Conservation (phyloP, 2,797 vertebrate species). For the Dipus sagitta region DNA sequence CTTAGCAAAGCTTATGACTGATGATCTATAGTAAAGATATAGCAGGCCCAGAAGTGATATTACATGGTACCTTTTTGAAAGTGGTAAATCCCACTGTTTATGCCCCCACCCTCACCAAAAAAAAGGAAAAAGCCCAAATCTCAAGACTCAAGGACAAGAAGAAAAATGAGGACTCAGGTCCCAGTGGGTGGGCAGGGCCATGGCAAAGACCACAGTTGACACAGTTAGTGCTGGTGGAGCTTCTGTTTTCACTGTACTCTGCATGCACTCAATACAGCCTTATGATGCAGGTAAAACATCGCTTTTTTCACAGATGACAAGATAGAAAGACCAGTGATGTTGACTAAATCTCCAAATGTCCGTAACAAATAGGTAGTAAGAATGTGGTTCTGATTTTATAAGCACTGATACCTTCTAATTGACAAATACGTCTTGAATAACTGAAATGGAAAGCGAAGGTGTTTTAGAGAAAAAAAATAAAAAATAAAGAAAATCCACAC, state of each 20-base stretch:
- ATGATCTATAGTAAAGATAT: background rate
- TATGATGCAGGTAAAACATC: background rate
- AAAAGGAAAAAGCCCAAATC: background rate
- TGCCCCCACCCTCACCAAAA: background rate
- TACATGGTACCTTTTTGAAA: background rate
- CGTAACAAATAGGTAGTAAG: accelerated
- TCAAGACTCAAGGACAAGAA: background rate
- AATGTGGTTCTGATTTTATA: background rate
- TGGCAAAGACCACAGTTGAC: accelerated
- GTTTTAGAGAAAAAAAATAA: background rate
- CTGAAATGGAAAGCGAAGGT: background rate
- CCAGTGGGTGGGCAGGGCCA: accelerated
- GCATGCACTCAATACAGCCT: accelerated
- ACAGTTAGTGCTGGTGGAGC: accelerated
- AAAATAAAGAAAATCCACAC: background rate
- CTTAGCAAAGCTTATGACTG: background rate
- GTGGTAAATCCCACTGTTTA: too few relatives aligned
- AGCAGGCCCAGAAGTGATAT: too few relatives aligned
- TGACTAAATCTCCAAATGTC: too few relatives aligned
- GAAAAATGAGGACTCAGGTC: accelerated
- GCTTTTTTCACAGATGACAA: background rate
- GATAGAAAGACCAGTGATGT: background rate
- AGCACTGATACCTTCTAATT: background rate
- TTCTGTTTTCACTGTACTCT: background rate
- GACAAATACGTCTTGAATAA: background rate